These are phyloP conservation scores for Ia io DNA, from an alignment of 2,113 vertebrate species.

Conservation along the genomic window DNA sequence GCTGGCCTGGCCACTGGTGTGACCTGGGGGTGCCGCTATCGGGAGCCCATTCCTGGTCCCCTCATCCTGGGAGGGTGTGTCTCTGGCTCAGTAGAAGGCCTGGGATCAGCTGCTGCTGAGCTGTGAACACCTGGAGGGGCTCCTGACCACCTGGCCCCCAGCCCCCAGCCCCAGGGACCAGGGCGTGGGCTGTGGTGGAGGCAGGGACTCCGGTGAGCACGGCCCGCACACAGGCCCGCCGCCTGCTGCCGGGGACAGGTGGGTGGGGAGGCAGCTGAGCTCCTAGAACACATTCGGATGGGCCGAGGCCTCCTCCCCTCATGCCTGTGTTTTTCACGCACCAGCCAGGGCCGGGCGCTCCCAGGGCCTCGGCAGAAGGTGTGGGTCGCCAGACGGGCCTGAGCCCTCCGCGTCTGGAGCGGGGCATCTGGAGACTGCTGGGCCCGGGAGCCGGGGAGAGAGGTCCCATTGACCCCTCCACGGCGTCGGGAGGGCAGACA, in stretches of 20 bases:
- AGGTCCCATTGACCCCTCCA: constrained; percentile 22
- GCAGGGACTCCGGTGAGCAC: neutral
- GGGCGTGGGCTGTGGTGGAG: neutral
- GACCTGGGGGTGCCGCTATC: neutral
- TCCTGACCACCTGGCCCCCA: too few species aligned
- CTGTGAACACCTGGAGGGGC: neutral
- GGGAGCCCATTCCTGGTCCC: neutral
- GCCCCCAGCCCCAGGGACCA: neutral
- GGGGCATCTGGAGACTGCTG: constrained; percentile 10
- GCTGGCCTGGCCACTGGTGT: neutral
- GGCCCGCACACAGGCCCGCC: too few species aligned
- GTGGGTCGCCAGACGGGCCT: constrained; percentile 11
- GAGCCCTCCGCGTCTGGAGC: neutral
- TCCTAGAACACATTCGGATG: rapidly evolving
- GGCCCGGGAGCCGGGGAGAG: constrained; percentile 46
- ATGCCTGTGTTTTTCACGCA: neutral
- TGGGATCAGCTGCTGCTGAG: neutral
- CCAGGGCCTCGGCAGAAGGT: neutral
- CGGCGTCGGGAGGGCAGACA: constrained; percentile 14
- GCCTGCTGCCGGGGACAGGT: neutral
- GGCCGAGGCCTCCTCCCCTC: neutral
- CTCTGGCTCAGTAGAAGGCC: neutral
- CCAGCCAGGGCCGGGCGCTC: neutral
- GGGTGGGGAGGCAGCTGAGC: neutral
- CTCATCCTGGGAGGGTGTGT: neutral